phyloP scores from a whole-genome alignment of 2,888 invertebrate genomes.

The Drosophila gaucha region DNA sequence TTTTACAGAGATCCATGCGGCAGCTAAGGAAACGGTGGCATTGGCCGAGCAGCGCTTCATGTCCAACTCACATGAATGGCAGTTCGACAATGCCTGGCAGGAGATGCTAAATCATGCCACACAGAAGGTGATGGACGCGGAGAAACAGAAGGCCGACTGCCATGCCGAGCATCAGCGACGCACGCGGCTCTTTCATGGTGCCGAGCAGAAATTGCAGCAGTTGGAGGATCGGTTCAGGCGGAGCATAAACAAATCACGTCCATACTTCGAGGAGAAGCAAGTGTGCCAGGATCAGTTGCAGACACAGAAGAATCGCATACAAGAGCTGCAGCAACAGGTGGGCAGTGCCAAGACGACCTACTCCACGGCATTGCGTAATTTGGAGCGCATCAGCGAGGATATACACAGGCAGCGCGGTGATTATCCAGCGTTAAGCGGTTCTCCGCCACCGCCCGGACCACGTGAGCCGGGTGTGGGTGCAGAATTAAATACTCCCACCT shows the following conservation, averaged over 20 bases:
- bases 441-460: slow-evolving; percentile 82
- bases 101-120: slow-evolving; percentile 98
- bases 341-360: slow-evolving; percentile 90
- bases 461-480: slow-evolving; percentile 91
- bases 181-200: slow-evolving; percentile 91
- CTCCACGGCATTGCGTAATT: slow-evolving; percentile 91
- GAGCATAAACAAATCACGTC: slow-evolving; percentile 93
- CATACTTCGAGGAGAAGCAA: slow-evolving; percentile 96
- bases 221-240: slow-evolving; percentile 93
- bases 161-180: slow-evolving; percentile 94
- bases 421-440: slow-evolving; percentile 65
- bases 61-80: slow-evolving; percentile 86
- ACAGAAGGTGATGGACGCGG: slow-evolving; percentile 97
- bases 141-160: slow-evolving; percentile 94
- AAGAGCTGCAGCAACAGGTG: slow-evolving; percentile 92
- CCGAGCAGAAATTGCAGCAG: slow-evolving; percentile 92
- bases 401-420: slow-evolving; percentile 88
- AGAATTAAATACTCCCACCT: slow-evolving; percentile 85
- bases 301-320: slow-evolving; percentile 93
- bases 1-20: slow-evolving; percentile 91
- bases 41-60: slow-evolving; percentile 92
- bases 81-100: slow-evolving; percentile 98
- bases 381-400: slow-evolving; percentile 96
- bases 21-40: slow-evolving; percentile 96
- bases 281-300: slow-evolving; percentile 93